Evolutionary conservation across 2,888 invertebrate species (phyloP).

Genomic region (Balanococcus diminutus): DNA sequence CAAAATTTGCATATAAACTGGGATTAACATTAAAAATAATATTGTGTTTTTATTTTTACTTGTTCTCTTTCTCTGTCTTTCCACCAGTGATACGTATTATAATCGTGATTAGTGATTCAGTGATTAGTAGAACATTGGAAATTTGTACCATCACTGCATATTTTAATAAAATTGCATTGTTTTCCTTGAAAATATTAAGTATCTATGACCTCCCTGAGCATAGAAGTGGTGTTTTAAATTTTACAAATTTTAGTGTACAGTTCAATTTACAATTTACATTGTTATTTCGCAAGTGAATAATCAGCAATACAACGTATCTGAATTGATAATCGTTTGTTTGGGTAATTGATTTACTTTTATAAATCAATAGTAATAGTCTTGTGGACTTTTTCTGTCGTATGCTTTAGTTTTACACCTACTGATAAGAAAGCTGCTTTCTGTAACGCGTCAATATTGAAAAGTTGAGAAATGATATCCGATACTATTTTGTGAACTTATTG

Average conservation of each 20-base stretch:
- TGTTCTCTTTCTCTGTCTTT: not conserved
- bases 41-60: not conserved
- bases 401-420: not conserved
- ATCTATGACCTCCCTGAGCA: not conserved
- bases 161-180: conserved; percentile 17
- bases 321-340: not conserved
- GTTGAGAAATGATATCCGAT: not conserved
- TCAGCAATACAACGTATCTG: not conserved
- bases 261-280: not conserved
- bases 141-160: not conserved
- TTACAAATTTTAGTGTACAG: not conserved
- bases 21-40: no score
- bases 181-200: conserved; percentile 24
- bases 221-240: not conserved
- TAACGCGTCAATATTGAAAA: not conserved
- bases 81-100: not conserved
- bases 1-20: no score
- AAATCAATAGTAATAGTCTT: not conserved
- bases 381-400: not conserved
- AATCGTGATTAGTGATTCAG: not conserved
- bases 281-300: not conserved
- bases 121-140: not conserved
- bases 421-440: not conserved
- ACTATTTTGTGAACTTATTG: no score
- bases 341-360: not conserved